Conservation (phyloP, 2,797 vertebrate genomes). For the Bucorvus abyssinicus region DNA sequence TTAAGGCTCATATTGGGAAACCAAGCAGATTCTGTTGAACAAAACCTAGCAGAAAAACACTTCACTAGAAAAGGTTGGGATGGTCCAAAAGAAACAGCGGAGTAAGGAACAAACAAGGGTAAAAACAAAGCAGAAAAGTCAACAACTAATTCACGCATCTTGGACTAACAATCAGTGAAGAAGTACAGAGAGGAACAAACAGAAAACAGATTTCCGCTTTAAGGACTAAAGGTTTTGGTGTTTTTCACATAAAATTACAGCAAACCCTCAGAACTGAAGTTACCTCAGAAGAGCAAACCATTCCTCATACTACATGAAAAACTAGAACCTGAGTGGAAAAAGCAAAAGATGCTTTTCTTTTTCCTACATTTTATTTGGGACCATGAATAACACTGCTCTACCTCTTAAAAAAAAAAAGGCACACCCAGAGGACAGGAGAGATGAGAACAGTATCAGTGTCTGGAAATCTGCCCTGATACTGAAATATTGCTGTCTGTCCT, state of each 20-base stretch:
- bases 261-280: neutral
- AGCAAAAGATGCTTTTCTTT: neutral
- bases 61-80: slow-evolving; percentile 1
- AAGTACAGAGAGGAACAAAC: neutral
- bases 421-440: neutral
- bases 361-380: neutral
- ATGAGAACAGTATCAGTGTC: neutral
- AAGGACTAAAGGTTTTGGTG: neutral
- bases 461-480: slow-evolving; percentile 2
- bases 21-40: neutral
- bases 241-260: neutral
- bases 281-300: neutral
- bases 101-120: neutral
- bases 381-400: neutral
- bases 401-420: neutral
- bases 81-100: neutral
- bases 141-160: neutral
- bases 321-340: neutral
- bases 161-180: neutral
- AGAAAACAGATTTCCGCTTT: neutral
- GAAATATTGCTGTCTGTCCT: neutral
- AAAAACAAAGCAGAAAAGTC: slow-evolving; percentile 16
- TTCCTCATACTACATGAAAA: neutral
- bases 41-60: slow-evolving; percentile 29
- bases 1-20: slow-evolving; percentile 36